Percentiles rank a stretch among this genome's conserved stretches.
Evolutionary conservation across 2,888 invertebrate species (phyloP).

Genomic region (Spodoptera picta): DNA sequence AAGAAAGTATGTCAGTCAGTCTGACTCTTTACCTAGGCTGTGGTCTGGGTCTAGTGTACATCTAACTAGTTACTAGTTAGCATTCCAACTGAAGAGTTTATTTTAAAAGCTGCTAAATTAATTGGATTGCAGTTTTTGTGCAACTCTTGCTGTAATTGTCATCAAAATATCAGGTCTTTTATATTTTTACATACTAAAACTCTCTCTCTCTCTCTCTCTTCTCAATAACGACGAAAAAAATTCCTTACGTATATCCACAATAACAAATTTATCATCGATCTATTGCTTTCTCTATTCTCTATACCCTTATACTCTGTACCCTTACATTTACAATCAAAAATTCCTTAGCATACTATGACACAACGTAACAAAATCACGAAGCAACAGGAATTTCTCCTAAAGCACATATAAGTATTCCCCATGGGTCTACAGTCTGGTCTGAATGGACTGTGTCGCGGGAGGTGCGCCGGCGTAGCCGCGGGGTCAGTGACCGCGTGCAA

Average conservation of each 20-base stretch:
- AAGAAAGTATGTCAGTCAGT: slow-evolving; percentile 43
- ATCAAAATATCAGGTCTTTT: no score
- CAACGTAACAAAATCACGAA: no score
- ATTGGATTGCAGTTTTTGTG: slow-evolving; percentile 14
- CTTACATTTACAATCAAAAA: no score
- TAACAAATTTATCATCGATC: no score
- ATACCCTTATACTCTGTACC: no score
- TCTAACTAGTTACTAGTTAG: slow-evolving; percentile 15
- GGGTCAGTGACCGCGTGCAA: slow-evolving; percentile 57
- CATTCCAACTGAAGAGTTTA: slow-evolving; percentile 37
- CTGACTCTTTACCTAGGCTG: slow-evolving; percentile 9
- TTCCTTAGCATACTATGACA: no score
- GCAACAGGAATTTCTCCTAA: slow-evolving; percentile 3
- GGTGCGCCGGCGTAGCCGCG: slow-evolving; percentile 47
- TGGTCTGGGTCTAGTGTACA: slow-evolving; percentile 17
- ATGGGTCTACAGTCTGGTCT: slow-evolving; percentile 29
- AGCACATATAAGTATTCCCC: slow-evolving; percentile 13
- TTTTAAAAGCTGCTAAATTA: slow-evolving; percentile 25
- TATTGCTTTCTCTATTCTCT: no score
- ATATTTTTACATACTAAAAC: no score
- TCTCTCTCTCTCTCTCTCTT: no score
- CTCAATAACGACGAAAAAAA: no score
- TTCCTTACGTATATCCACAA: no score
- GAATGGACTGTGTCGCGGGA: slow-evolving; percentile 44
- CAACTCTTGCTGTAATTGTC: no score